phyloP scores from a whole-genome alignment of 2,888 invertebrate genomes.

The Pyrochroa serraticornis region DNA sequence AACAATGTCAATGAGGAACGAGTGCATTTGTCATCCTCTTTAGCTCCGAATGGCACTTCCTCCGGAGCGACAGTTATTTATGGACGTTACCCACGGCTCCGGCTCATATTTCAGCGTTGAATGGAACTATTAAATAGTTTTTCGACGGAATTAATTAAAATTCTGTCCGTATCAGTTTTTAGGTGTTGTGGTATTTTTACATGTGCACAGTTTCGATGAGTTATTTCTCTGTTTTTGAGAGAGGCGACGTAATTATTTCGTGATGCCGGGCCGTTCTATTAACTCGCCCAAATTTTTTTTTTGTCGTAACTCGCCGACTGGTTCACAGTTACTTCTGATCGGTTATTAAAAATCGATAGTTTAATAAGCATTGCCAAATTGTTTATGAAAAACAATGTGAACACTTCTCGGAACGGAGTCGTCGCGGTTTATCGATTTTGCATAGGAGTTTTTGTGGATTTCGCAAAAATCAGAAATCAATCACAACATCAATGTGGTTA shows the following conservation, averaged over 20 bases:
- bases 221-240: conserved; percentile 25
- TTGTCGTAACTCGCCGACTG: conserved; percentile 2
- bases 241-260: conserved; percentile 16
- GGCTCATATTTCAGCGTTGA: conserved; percentile 31
- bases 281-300: conserved; percentile 10
- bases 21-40: conserved; percentile 25
- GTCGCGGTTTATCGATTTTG: conserved; percentile 24
- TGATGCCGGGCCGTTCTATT: conserved; percentile 11
- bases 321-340: conserved; percentile 16
- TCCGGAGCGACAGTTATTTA: conserved; percentile 23
- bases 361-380: conserved; percentile 19
- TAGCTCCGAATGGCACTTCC: conserved; percentile 17
- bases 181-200: conserved; percentile 15
- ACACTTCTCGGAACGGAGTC: conserved; percentile 18
- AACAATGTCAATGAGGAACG: conserved; percentile 21
- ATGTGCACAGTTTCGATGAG: conserved; percentile 14
- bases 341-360: conserved; percentile 21
- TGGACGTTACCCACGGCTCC: conserved; percentile 24
- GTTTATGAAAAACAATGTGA: conserved; percentile 27
- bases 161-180: conserved; percentile 18
- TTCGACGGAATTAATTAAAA: conserved; percentile 31
- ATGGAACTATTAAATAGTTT: conserved; percentile 28
- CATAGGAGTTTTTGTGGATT: conserved; percentile 16
- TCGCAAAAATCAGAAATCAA: conserved; percentile 11
- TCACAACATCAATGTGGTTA: conserved; percentile 6